Percentiles rank a stretch among this genome's conserved stretches.
These are phyloP conservation scores for Echinometra lucunter DNA, from an alignment of 53 echinoderm and acorn worm species.

Conservation along the genomic window DNA sequence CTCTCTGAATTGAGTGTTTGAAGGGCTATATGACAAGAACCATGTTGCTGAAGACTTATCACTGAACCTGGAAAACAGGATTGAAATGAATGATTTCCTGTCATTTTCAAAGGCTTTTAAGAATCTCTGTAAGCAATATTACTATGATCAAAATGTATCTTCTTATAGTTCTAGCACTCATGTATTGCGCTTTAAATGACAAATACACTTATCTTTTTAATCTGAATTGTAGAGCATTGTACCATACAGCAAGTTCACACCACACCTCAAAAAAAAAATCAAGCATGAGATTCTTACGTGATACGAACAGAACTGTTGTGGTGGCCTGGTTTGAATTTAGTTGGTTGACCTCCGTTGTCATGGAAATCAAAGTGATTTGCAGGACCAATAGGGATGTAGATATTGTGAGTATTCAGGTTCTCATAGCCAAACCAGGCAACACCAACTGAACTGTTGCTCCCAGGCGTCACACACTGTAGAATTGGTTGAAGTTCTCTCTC, in stretches of 20 bases:
- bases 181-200: no score
- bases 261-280: no score
- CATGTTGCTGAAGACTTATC: slow-evolving; percentile 71
- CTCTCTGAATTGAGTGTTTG: slow-evolving; percentile 78
- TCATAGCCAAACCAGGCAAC: slow-evolving; percentile 92
- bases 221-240: no score
- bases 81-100: neutral
- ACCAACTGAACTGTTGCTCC: slow-evolving; percentile 67
- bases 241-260: no score
- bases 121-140: no score
- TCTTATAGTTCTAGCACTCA: no score
- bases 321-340: slow-evolving; percentile 86
- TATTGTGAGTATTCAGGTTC: slow-evolving; percentile 86
- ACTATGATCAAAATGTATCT: no score
- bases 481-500: slow-evolving; percentile 71
- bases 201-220: no score
- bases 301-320: slow-evolving; percentile 80
- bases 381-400: slow-evolving; percentile 85
- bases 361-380: slow-evolving; percentile 82
- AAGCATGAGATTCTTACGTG: slow-evolving; percentile 56
- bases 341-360: slow-evolving; percentile 83
- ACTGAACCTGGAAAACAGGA: neutral
- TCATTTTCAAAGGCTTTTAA: neutral
- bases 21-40: slow-evolving; percentile 83
- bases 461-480: slow-evolving; percentile 80